Evolutionary conservation across 2,113 vertebrate species (phyloP).

Genomic region (Zapornia atra): DNA sequence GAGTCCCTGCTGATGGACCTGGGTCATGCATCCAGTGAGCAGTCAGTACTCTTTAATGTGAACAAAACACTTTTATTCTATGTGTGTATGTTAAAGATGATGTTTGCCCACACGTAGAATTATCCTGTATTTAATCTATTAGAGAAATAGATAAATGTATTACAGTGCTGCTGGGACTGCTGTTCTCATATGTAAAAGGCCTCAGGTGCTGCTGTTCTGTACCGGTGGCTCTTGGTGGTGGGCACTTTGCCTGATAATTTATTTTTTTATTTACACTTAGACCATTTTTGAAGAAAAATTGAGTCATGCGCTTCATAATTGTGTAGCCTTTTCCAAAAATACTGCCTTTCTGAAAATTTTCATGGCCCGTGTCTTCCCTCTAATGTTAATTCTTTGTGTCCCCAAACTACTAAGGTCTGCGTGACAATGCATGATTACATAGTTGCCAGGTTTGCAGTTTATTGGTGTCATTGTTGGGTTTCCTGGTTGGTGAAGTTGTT

Average conservation of each 20-base stretch:
- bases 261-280: not conserved
- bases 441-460: not conserved
- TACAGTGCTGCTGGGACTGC: not conserved
- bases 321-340: not conserved
- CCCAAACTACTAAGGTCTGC: not conserved
- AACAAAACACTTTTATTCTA: not conserved
- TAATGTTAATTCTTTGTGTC: not conserved
- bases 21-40: not conserved
- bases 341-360: not conserved
- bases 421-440: rapidly evolving
- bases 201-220: not conserved
- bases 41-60: not conserved
- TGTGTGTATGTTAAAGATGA: not conserved
- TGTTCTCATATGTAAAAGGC: not conserved
- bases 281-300: not conserved
- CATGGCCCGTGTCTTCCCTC: not conserved
- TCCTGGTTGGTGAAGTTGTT: not conserved
- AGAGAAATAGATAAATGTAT: not conserved
- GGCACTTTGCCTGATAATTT: not conserved
- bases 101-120: not conserved
- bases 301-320: not conserved
- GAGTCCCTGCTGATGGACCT: not conserved
- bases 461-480: not conserved
- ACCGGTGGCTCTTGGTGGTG: not conserved
- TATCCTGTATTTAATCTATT: not conserved